These are phyloP conservation scores for Synodontis membranacea DNA, from an alignment of 2,113 vertebrate genomes.

Conservation along the genomic window DNA sequence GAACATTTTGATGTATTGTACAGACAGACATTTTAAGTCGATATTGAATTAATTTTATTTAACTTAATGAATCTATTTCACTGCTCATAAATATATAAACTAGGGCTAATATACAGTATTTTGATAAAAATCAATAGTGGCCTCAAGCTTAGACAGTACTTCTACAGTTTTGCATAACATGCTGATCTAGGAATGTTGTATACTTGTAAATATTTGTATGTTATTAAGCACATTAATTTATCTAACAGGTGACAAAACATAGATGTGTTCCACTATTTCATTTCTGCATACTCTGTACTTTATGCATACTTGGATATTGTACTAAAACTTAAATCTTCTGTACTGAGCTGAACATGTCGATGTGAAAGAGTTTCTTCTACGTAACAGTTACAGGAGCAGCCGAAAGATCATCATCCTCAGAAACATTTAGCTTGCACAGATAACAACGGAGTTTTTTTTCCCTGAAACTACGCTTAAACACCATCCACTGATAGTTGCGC, in stretches of 20 bases:
- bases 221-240: not conserved
- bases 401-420: too few species aligned
- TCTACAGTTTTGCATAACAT: not conserved
- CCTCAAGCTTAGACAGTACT: not conserved
- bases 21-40: not conserved
- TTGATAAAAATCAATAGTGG: not conserved
- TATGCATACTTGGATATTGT: not conserved
- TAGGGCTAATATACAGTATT: constrained; percentile 4
- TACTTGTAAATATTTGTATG: constrained; percentile 42
- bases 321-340: not conserved
- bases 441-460: not conserved
- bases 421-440: not conserved
- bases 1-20: not conserved
- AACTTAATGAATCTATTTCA: not conserved
- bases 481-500: not conserved
- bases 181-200: not conserved
- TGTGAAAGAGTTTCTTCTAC: not conserved
- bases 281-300: constrained; percentile 20
- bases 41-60: not conserved
- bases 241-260: not conserved
- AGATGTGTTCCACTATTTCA: not conserved
- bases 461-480: not conserved
- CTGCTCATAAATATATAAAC: not conserved
- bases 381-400: too few species aligned
- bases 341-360: not conserved